Evolutionary conservation across 2,888 invertebrate species (phyloP).

Genomic region (Drymonia ruficornis): DNA sequence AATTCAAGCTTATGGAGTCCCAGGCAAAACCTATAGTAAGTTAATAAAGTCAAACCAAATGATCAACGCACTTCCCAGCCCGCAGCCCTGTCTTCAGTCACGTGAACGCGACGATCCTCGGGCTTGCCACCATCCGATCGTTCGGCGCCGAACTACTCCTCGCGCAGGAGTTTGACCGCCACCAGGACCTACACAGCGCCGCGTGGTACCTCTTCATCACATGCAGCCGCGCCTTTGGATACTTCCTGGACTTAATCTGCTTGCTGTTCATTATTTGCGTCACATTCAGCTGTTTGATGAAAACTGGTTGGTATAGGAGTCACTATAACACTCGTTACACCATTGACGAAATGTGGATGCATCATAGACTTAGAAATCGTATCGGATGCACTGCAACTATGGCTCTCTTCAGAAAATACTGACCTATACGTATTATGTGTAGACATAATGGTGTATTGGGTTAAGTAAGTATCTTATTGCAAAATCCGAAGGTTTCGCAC

Average conservation of each 20-base stretch:
- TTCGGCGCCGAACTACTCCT: slow-evolving; percentile 88
- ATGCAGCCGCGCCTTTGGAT: slow-evolving; percentile 87
- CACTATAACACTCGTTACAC: background rate
- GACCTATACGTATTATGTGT: too few species aligned
- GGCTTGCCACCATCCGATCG: slow-evolving; percentile 92
- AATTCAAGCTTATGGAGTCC: too few species aligned
- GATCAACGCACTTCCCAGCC: slow-evolving; percentile 76
- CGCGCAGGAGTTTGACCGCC: slow-evolving; percentile 81
- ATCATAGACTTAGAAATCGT: too few species aligned
- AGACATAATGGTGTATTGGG: too few species aligned
- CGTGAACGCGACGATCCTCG: slow-evolving; percentile 91
- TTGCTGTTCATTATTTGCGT: slow-evolving; percentile 86
- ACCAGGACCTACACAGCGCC: slow-evolving; percentile 87
- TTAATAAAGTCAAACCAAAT: too few species aligned
- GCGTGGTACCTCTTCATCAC: slow-evolving; percentile 88
- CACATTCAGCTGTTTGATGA: slow-evolving; percentile 86
- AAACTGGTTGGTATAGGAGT: slow-evolving; percentile 56
- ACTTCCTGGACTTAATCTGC: slow-evolving; percentile 87
- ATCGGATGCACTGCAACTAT: too few species aligned
- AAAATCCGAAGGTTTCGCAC: too few species aligned
- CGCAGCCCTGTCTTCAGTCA: slow-evolving; percentile 94
- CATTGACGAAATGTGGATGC: too few species aligned
- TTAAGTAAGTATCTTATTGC: too few species aligned
- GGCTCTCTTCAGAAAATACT: too few species aligned
- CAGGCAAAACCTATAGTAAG: too few species aligned